Evolutionary conservation across 2,113 vertebrate species (phyloP).

Genomic region (Mungos mungo): DNA sequence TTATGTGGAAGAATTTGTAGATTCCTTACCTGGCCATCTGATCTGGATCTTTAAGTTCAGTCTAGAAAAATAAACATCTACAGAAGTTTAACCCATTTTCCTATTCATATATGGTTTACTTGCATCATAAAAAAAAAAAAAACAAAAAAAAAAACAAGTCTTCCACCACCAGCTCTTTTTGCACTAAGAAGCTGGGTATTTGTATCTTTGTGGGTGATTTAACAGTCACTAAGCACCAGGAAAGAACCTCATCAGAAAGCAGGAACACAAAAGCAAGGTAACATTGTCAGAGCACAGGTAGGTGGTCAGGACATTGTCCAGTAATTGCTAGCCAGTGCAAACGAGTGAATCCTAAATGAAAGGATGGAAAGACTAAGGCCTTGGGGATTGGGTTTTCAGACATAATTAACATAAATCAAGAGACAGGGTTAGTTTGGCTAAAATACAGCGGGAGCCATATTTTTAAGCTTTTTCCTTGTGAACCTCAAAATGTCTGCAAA

Average conservation of each 20-base stretch:
- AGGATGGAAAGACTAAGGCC: constrained; percentile 29
- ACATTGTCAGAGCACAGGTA: neutral
- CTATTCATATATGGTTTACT: constrained; percentile 32
- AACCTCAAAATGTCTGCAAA: constrained; percentile 38
- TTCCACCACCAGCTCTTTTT: neutral
- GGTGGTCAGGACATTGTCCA: neutral
- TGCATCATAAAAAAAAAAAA: neutral
- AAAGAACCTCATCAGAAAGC: constrained; percentile 59
- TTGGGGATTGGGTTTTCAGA: neutral
- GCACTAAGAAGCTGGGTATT: neutral
- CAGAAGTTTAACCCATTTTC: neutral
- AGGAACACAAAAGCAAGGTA: neutral
- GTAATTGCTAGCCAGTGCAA: constrained; percentile 38
- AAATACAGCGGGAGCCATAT: neutral
- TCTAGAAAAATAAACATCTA: constrained; percentile 29
- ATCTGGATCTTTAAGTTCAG: constrained; percentile 40
- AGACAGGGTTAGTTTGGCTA: neutral
- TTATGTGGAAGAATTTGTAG: neutral
- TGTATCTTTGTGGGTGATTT: constrained; percentile 48
- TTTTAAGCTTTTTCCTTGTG: neutral
- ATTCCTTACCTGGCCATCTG: neutral
- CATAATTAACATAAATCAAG: constrained; percentile 41
- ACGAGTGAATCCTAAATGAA: constrained; percentile 43
- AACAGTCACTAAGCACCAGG: neutral
- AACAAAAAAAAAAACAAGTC: neutral